Evolutionary conservation across 1,140 invertebrate species (phyloP), one percentile per base, ranked within the genome.

Genomic region (Pissodes strobi): DNA sequence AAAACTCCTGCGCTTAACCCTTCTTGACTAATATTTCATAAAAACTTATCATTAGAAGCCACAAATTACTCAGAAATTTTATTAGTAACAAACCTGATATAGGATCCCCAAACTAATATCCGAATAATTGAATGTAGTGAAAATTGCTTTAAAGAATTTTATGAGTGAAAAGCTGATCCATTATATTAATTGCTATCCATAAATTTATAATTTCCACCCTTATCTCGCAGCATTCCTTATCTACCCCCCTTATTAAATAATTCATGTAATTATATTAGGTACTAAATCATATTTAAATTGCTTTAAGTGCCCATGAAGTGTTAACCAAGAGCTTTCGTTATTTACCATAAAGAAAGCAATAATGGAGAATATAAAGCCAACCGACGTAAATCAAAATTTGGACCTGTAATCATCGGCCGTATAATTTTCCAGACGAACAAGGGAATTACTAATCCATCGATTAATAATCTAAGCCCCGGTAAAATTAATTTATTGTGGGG

Each of bases 401-500:
- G 51, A 49, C 56, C 60, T 53, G 66, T 64, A 63, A 67, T 67
- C 66, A 64, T 49, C 37, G 46, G 30, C 53, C 66, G 60, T 64
- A 61, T 67, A 67, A 62, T 67, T 67, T 61, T 67, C 27, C 51
- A 41, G 66, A 52, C 38, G 60, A 67, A 34, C 43, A 59, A 43
- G 48, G 59, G 43, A 61, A 67, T 62, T 67, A 58, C 60, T 67
- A 67, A 67, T 67, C 66, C 55, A 56, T 67, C 66, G 66, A 67
- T 67, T 67, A 67, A 67, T 63, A 64, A 56, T 67, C 65, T 61
- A 67, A 51, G 58, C 45, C 23, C 48, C 58, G 48, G 46, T 61
- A 51, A 61, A 61, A 61, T 61, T 61, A 61, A 61, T 61, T 61
- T 61, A 61, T 61, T 61, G 58, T 51, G 46, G 30, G 30, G 58